Base-by-base conservation (phyloP, 2,888 invertebrate genomes). In the Drosophila lutescens region DNA sequence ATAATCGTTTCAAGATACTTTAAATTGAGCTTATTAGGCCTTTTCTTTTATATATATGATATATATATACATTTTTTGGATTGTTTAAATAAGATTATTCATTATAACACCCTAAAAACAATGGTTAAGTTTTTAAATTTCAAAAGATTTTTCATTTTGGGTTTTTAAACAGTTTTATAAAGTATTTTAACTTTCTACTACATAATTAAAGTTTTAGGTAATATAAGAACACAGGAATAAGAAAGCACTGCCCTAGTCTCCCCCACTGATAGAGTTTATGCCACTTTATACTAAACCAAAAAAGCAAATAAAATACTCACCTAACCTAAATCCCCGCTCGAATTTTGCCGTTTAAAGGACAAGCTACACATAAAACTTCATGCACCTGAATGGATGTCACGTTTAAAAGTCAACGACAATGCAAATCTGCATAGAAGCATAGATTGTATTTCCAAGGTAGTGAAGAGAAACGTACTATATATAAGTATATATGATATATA, bases 391-490 rank as follows among this genome's bases (percentile, higher is more conserved):
- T 95, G 95, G 95, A 94, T 94, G 67, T 93, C 94, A 70, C 93
- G 93, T 83, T 92, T 95, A 67, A 94, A 94, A 86, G 91, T 92
- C 75, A 92, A 91, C 92, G 92, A 93, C 91, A 88, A 94, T 78
- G 93, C 94, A 77, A 94, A 95, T 36, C 92, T 96, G 54, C 96
- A 95, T 91, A 93, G 95, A 77, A 97, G 97, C 61, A 96, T 96
- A 74, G 97, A 97, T 91, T 97, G 97, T 91, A 95, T 96, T 78
- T 68, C 86, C 53, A 86, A 86, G 86, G 86, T 86, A 86, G 82
- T 59, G 70, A 30, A 54, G 44, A 54, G 61, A 55, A 47, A 38
- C 66, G 46, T 44, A 59, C 50, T 47, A 54, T 66, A 54, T 56
- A 66, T 54, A 55, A 51, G 47, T 41, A 58, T 61, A 53, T 41